Base-by-base conservation (phyloP, 2,888 invertebrate genomes). In the Pyrgus malvae region DNA sequence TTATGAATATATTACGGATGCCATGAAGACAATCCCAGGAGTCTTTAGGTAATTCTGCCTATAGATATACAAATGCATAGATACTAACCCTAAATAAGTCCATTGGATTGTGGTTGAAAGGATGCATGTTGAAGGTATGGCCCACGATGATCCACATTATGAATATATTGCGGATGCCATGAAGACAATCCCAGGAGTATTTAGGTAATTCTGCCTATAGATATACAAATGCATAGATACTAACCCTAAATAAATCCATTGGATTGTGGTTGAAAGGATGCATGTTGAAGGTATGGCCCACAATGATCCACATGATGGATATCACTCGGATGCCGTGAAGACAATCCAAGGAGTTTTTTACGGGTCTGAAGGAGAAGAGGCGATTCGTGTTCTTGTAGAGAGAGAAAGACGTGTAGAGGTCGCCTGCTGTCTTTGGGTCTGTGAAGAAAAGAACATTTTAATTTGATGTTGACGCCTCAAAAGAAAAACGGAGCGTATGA, bases 221-320 rank as follows among this genome's bases (percentile, higher is more conserved):
- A 27, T 27, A 27, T n/a, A 6, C 6, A 23, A 23, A 27, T 25
- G 27, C n/a, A 3, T 11, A 35, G 19, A 19, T 44, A 69, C 74
- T 67, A 57, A 83, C 83, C 35, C 56, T 23, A 0, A 72, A 19
- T 17, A 64, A 51, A 17, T 76, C 75, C 1, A 65, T 9, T 2
- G 75, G 68, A 59, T 84, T 84, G 2, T 66, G 64, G 51, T 57
- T 70, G 40, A 25, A 63, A n/a, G 23, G 64, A 41, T 27, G 62
- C 54, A 65, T 65, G 4, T 61, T 55, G 35, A 75, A 83, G 0
- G 80, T 72, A 44, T 91, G 91, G 0, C 85, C 88, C 1, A 85
- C 42, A 14, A 91, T 74, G 29, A 91, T 82, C 91, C 91, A 91
- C 65, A 84, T 69, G 79, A 91, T 90, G 7, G 90, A 86, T 0